Evolutionary conservation across 1,140 invertebrate genomes (phyloP).

Genomic region (Zaprionus capensis): DNA sequence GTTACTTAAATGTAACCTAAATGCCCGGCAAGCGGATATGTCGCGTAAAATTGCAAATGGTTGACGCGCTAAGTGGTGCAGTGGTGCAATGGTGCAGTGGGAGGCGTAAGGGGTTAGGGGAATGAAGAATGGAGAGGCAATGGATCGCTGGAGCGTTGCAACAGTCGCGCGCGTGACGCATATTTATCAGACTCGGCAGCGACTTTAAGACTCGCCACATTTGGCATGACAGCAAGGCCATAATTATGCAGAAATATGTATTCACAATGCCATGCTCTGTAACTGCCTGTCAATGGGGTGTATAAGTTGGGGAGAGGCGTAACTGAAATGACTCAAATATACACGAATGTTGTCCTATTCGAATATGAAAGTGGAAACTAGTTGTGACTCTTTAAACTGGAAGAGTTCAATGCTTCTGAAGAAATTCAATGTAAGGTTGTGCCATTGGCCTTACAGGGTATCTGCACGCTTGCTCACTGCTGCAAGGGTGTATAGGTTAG

Average conservation of each 20-base stretch:
- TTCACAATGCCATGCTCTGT: background rate
- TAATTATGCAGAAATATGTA: conserved; percentile 31
- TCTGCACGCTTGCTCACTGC: background rate
- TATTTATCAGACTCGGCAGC: conserved; percentile 18
- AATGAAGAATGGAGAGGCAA: background rate
- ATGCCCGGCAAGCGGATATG: conserved; percentile 77
- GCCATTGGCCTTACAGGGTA: background rate
- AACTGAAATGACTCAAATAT: background rate
- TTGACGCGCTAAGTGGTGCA: conserved; percentile 48
- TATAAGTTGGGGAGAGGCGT: background rate
- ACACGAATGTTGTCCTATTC: background rate
- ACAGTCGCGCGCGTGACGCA: conserved; percentile 11
- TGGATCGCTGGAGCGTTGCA: conserved; percentile 3
- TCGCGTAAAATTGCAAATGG: conserved; percentile 71
- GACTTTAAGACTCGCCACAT: conserved; percentile 9
- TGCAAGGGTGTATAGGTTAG: background rate
- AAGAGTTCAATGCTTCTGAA: too few species aligned
- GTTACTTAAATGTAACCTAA: conserved; percentile 71
- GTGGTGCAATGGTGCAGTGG: background rate
- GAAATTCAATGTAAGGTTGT: too few species aligned
- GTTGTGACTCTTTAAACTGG: too few species aligned
- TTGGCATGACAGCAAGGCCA: conserved; percentile 14
- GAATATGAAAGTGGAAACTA: background rate
- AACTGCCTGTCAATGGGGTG: background rate
- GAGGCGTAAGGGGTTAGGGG: background rate